Evolutionary conservation across 1,140 invertebrate genomes (phyloP).

Genomic region (Mycetomoellerius zeteki): DNA sequence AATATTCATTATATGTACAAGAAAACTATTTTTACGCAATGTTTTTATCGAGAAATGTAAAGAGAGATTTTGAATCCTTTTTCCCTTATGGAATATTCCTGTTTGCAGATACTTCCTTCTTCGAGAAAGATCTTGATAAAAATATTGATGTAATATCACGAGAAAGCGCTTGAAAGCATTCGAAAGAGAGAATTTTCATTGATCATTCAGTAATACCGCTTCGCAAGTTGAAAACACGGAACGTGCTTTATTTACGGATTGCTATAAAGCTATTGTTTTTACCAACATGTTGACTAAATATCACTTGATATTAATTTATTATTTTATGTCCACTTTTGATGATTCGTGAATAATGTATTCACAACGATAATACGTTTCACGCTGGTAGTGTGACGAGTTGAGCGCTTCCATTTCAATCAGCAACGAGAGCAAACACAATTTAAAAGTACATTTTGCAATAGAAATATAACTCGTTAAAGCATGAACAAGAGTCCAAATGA

Average conservation of each 20-base stretch:
- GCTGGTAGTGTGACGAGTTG: not conserved
- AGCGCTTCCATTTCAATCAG: conserved; percentile 44
- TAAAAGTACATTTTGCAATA: conserved; percentile 39
- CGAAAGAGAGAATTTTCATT: conserved; percentile 22
- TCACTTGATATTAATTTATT: conserved; percentile 36
- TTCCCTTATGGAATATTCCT: conserved; percentile 24
- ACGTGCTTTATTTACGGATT: conserved; percentile 19
- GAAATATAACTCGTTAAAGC: conserved; percentile 35
- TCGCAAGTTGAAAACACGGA: not conserved
- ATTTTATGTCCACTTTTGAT: conserved; percentile 34
- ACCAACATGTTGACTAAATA: conserved; percentile 6
- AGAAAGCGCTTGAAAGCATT: conserved; percentile 35
- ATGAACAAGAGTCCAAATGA: conserved; percentile 37
- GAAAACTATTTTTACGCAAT: not conserved
- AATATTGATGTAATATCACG: conserved; percentile 35
- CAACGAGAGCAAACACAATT: conserved; percentile 31
- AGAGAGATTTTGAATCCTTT: not conserved
- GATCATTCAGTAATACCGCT: conserved; percentile 10
- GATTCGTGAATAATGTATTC: conserved; percentile 47
- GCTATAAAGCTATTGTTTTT: conserved; percentile 38
- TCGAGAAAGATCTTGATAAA: conserved; percentile 16
- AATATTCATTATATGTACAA: not conserved
- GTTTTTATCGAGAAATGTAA: conserved; percentile 10
- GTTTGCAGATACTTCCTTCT: conserved; percentile 9
- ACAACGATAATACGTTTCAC: conserved; percentile 33